Evolutionary conservation across 2,888 invertebrate species (phyloP), one percentile per base, ranked within the genome.

Genomic region (Acronicta leporina): DNA sequence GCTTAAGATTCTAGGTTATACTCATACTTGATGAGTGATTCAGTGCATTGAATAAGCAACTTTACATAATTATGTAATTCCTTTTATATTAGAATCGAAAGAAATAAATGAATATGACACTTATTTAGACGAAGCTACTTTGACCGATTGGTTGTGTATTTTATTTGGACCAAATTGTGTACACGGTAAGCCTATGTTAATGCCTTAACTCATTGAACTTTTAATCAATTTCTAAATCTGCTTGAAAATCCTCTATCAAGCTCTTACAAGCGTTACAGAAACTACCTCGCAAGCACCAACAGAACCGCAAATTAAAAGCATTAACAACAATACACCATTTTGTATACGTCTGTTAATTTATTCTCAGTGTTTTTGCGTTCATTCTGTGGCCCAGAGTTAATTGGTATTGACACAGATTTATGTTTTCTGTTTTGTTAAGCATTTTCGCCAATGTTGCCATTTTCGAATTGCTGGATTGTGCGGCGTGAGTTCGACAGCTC

Each of bases 381-480:
- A 59, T 59, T 61, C 64, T 69, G 75, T 71, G 77, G 77, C 49
- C 72, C 65, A 73, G 78, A 82, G 81, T 87, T 87, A 87, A 87
- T 87, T 87, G 87, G 83, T 86, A 84, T 87, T 81, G 87, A 86
- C 84, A 78, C 75, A 81, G 86, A 87, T 87, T 87, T 87, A 87
- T 85, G 84, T 76, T 75, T 77, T 79, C 65, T 80, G 79, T 82
- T 77, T 73, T 75, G 77, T 79, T 79, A 69, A 76, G 74, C 73
- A 68, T 68, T 78, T 74, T 77, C 58, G 62, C 57, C 63, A 62
- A 52, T 66, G 68, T 69, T 61, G 49, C 62, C 48, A 27, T 60
- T 53, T 66, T 43, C 30, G 53, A 50, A 66, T 66, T 66, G 58
- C 35, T 20, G 64, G 49, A 70, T 64, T 70, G 65, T 64, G 65